A percentile compares a stretch with the other conserved stretches of the same genome.
These are phyloP conservation scores for Cheirogaleus medius DNA, from an alignment of 2,113 vertebrate species.

Conservation along the genomic window DNA sequence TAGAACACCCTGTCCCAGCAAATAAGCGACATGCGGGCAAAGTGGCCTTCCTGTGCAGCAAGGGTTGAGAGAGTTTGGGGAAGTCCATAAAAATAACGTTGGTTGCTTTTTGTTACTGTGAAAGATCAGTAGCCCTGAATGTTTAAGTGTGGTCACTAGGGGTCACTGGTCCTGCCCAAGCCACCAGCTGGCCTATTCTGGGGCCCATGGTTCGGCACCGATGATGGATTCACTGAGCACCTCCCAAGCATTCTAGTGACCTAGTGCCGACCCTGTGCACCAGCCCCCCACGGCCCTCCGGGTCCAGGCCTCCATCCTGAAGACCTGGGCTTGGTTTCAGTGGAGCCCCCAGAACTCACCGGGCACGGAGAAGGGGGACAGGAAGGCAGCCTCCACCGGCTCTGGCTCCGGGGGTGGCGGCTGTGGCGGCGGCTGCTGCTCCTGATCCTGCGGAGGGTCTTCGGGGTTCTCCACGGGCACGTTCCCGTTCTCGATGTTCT, in stretches of 20 bases:
- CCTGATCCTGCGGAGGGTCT: constrained; percentile 64
- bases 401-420: constrained; percentile 1
- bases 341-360: constrained; percentile 79
- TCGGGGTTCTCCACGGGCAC: constrained; percentile 91
- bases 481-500: constrained; percentile 94
- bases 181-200: not conserved
- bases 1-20: not conserved
- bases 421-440: not conserved
- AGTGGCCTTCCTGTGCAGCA: rapidly evolving
- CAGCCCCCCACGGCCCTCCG: rapidly evolving
- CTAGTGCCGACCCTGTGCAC: rapidly evolving
- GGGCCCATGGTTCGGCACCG: rapidly evolving
- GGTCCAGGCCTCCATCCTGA: not conserved
- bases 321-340: not conserved
- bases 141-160: rapidly evolving
- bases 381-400: constrained; percentile 84
- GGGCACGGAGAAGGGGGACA: constrained; percentile 92
- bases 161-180: not conserved
- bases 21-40: not conserved
- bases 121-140: not conserved
- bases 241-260: not conserved
- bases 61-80: not conserved
- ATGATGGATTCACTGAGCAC: rapidly evolving
- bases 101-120: not conserved
- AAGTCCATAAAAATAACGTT: not conserved